Conservation (phyloP, 1,140 invertebrate species). For the Drosophila murphyi region DNA sequence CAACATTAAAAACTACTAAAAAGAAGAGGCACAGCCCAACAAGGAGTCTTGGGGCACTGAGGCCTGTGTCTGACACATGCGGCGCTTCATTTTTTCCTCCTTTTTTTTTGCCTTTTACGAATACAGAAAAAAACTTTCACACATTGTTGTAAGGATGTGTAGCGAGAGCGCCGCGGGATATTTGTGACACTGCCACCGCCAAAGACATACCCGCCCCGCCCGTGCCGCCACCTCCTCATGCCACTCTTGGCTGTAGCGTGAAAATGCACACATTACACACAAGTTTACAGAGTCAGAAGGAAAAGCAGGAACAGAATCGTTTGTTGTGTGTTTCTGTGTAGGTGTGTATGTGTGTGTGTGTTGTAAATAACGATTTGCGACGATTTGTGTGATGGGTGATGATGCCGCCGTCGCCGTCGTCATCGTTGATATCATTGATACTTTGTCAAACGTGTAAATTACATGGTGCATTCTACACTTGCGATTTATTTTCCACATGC, state of each 20-base stretch:
- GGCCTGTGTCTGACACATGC: conserved; percentile 78
- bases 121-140: conserved; percentile 79
- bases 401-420: conserved; percentile 53
- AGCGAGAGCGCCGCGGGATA: conserved; percentile 77
- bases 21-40: conserved; percentile 31
- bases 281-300: conserved; percentile 22
- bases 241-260: conserved; percentile 47
- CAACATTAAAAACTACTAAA: conserved; percentile 83
- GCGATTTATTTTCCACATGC: conserved; percentile 70
- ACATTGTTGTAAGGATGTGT: conserved; percentile 80
- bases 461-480: conserved; percentile 71
- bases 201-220: conserved; percentile 23
- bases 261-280: conserved; percentile 72
- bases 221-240: neutral
- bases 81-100: conserved; percentile 56
- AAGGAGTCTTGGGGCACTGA: conserved; percentile 12
- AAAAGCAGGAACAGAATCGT: conserved; percentile 14
- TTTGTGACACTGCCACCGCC: conserved; percentile 53
- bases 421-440: conserved; percentile 78
- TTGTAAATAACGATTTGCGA: conserved; percentile 80
- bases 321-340: conserved; percentile 31
- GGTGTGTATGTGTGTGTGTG: conserved; percentile 22
- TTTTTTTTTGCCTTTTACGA: conserved; percentile 24
- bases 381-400: conserved; percentile 79
- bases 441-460: conserved; percentile 83